A percentile compares a stretch with the other conserved stretches of the same genome.
These are phyloP conservation scores for Fragum sueziense DNA, from an alignment of 2,888 invertebrate genomes.

Conservation along the genomic window DNA sequence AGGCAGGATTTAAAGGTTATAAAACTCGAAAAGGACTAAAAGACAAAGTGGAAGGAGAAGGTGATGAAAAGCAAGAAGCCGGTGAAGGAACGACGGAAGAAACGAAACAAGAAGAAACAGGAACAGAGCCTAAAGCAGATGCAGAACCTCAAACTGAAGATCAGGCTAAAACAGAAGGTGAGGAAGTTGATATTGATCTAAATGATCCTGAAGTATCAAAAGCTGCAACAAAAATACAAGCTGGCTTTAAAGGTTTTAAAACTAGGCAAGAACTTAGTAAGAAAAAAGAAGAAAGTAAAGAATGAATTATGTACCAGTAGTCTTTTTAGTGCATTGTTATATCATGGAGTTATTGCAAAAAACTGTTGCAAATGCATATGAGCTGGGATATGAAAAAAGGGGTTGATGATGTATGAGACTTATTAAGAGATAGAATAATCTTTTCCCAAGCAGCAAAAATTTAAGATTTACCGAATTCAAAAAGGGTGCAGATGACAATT, in stretches of 20 bases:
- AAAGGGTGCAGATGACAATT: no score
- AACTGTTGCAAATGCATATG: no score
- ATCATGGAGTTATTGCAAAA: no score
- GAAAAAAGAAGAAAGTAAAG: constrained; percentile 26
- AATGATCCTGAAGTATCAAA: constrained; percentile 78
- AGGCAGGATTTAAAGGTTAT: constrained; percentile 74
- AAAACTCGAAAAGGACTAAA: constrained; percentile 69
- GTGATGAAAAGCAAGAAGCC: constrained; percentile 35
- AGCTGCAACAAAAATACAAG: constrained; percentile 80
- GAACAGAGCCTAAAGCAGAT: constrained; percentile 36
- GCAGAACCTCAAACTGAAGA: constrained; percentile 57
- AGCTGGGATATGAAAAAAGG: no score
- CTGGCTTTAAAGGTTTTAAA: constrained; percentile 76
- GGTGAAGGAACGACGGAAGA: constrained; percentile 29
- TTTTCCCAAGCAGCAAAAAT: no score
- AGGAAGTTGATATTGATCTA: constrained; percentile 79
- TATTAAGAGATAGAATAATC: no score
- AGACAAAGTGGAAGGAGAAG: constrained; percentile 44
- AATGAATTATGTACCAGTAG: neutral
- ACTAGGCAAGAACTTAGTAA: constrained; percentile 66
- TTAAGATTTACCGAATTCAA: no score
- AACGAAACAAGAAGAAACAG: constrained; percentile 30
- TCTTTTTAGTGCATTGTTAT: no score
- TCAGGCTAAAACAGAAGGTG: constrained; percentile 60
- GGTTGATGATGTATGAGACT: no score